Evolutionary conservation across 1,140 invertebrate genomes (phyloP).

Genomic region (Leptinotarsa lineolata): DNA sequence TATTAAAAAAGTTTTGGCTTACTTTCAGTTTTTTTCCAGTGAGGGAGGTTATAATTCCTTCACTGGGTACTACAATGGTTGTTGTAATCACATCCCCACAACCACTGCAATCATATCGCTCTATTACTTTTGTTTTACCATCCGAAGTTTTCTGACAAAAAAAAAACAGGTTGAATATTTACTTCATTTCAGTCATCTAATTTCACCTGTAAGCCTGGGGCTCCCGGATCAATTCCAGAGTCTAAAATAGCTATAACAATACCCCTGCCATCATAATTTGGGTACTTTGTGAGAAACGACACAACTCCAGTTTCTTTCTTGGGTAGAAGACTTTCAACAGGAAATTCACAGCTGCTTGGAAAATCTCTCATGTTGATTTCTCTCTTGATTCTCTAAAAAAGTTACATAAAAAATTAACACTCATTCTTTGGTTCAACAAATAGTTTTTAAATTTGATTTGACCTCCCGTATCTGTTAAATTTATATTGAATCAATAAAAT

Average conservation of each 20-base stretch:
- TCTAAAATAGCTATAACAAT: constrained; percentile 94
- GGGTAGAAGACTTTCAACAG: constrained; percentile 81
- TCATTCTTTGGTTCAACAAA: too few species aligned
- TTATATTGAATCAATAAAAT: too few species aligned
- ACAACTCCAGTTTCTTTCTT: constrained; percentile 94
- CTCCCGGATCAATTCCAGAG: constrained; percentile 96
- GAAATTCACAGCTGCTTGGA: constrained; percentile 65
- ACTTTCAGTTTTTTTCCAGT: constrained; percentile 89
- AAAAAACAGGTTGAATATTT: background rate
- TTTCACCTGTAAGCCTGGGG: constrained; percentile 87
- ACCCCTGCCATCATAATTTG: constrained; percentile 89
- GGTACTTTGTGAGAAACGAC: constrained; percentile 88
- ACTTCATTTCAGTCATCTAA: background rate
- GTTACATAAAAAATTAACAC: constrained; percentile 29
- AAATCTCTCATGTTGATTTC: constrained; percentile 25
- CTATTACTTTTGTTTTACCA: constrained; percentile 91
- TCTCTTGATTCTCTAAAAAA: background rate
- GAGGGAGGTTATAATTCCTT: constrained; percentile 81
- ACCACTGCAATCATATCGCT: constrained; percentile 93
- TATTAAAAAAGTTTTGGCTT: constrained; percentile 39
- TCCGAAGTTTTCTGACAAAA: constrained; percentile 78
- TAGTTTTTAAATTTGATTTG: too few species aligned
- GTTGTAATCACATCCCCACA: constrained; percentile 93
- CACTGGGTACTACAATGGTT: constrained; percentile 75
- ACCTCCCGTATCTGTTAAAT: too few species aligned